These are phyloP conservation scores for Peribatodes rhomboidaria DNA, from an alignment of 2,888 invertebrate genomes.

Conservation along the genomic window DNA sequence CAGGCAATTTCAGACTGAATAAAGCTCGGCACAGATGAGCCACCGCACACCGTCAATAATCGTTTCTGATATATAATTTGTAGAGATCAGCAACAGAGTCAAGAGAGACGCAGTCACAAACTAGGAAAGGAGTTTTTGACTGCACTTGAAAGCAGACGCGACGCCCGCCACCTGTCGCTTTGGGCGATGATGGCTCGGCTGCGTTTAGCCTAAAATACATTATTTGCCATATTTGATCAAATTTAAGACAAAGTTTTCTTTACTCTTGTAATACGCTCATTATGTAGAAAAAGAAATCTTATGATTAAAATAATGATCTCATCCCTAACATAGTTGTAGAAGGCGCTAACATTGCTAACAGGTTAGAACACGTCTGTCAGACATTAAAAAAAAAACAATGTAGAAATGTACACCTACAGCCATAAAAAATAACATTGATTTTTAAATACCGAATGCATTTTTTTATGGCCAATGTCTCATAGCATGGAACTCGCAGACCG, in stretches of 20 bases:
- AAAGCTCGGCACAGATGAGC: conserved; percentile 7
- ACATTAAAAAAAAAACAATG: not conserved
- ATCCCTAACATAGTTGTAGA: not conserved
- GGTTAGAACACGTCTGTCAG: conserved; percentile 11
- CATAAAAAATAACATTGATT: conserved; percentile 48
- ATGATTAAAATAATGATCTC: conserved; percentile 9
- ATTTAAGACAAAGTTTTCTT: not conserved
- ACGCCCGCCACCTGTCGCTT: no score
- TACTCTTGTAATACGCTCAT: not conserved
- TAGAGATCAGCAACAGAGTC: no score
- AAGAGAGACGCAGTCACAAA: no score
- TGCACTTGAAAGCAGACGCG: no score
- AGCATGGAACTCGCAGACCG: conserved; percentile 60
- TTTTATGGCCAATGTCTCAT: conserved; percentile 54
- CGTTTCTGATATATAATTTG: no score
- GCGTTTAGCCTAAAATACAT: no score
- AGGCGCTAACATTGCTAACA: conserved; percentile 3
- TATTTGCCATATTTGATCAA: not conserved
- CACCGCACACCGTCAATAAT: no score
- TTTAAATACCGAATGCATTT: conserved; percentile 58
- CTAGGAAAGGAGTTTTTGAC: no score
- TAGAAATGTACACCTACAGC: no score
- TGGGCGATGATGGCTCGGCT: no score
- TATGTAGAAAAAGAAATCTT: not conserved
- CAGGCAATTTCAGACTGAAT: conserved; percentile 30